Conservation (phyloP, 2,797 vertebrate species). For the Alcedo quadribrachys region DNA sequence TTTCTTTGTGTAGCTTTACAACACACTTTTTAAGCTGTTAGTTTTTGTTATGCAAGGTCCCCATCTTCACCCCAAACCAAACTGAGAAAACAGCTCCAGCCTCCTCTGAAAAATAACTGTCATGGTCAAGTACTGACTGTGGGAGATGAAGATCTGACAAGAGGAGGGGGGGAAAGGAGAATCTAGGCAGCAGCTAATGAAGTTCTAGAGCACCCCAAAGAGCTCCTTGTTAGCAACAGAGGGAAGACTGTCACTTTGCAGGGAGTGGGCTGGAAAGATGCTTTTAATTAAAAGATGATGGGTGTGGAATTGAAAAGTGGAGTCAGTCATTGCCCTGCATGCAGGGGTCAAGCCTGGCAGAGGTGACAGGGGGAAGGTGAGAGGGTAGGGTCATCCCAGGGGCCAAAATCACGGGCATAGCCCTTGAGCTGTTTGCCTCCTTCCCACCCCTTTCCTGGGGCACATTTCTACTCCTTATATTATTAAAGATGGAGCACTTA, state of each 20-base stretch:
- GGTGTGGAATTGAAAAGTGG: not conserved
- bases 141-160: not conserved
- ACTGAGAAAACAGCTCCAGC: not conserved
- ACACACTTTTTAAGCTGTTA: not conserved
- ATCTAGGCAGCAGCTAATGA: not conserved
- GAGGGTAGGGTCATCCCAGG: not conserved
- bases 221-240: not conserved
- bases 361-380: not conserved
- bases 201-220: too few species aligned
- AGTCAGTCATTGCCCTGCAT: rapidly evolving
- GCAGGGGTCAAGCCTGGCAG: not conserved
- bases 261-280: not conserved
- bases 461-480: not conserved
- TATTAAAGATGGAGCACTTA: not conserved
- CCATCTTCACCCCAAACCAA: not conserved
- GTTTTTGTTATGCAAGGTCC: not conserved
- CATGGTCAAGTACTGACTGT: not conserved
- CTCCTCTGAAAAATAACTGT: not conserved
- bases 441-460: not conserved
- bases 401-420: not conserved
- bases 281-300: not conserved
- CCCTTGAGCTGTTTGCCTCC: rapidly evolving
- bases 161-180: too few species aligned
- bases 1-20: not conserved
- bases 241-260: not conserved